A percentile compares a stretch with the other conserved stretches of the same genome.
These are phyloP conservation scores for Trissolcus basalis DNA, from an alignment of 1,140 invertebrate species.

Conservation along the genomic window DNA sequence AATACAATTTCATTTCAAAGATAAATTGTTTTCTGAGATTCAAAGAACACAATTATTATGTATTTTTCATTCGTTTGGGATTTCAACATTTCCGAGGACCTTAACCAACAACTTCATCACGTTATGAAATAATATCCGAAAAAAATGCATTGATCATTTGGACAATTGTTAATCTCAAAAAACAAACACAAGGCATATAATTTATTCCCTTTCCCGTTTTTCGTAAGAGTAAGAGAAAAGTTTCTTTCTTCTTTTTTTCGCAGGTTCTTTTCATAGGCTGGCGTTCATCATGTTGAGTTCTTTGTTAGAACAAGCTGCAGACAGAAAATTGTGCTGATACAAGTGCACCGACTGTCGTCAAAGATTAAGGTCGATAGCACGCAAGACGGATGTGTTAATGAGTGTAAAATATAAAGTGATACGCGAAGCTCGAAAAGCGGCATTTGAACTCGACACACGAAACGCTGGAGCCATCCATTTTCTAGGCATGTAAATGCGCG, in stretches of 20 bases:
- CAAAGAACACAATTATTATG: too few relatives aligned
- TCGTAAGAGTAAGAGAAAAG: background rate
- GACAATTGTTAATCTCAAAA: too few relatives aligned
- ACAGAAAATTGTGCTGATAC: slow-evolving; percentile 31
- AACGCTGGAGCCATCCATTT: slow-evolving; percentile 23
- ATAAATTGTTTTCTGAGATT: too few relatives aligned
- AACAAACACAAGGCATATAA: too few relatives aligned
- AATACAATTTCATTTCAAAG: too few relatives aligned
- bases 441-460: slow-evolving; percentile 11
- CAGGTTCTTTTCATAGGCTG: slow-evolving; percentile 10
- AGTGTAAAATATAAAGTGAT: slow-evolving; percentile 32
- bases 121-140: too few relatives aligned
- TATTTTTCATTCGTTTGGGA: too few relatives aligned
- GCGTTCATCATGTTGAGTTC: slow-evolving; percentile 23
- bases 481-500: slow-evolving; percentile 52
- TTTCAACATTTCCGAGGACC: too few relatives aligned
- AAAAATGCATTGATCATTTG: too few relatives aligned
- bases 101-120: too few relatives aligned
- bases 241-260: background rate
- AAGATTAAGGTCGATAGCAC: slow-evolving; percentile 42
- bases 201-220: slow-evolving; percentile 6
- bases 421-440: slow-evolving; percentile 18
- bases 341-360: slow-evolving; percentile 22
- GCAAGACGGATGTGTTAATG: slow-evolving; percentile 36
- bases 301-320: slow-evolving; percentile 14